Conservation (phyloP, 2,888 invertebrate genomes). For the Microchrysa polita region DNA sequence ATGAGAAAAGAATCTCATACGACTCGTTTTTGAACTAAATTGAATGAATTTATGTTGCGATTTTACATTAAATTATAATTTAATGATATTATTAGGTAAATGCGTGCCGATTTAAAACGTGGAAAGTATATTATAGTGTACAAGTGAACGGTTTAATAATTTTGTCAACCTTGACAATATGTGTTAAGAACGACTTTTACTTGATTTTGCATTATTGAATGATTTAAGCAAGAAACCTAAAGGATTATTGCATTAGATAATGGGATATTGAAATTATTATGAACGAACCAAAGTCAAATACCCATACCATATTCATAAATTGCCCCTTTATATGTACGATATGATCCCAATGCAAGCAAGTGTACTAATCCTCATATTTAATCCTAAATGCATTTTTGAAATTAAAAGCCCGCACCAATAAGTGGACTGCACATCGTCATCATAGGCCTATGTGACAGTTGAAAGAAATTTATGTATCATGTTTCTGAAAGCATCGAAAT, state of each 20-base stretch:
- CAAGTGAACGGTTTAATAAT: no score
- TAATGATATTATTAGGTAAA: neutral
- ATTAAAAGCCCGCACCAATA: neutral
- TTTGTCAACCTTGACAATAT: neutral
- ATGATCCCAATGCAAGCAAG: no score
- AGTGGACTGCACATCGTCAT: neutral
- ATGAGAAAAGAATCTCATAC: neutral
- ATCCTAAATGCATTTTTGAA: neutral
- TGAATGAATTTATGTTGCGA: neutral
- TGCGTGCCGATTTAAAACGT: neutral
- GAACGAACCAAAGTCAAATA: no score
- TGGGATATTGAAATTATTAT: no score
- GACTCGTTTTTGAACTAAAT: neutral
- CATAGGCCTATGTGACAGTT: conserved; percentile 4
- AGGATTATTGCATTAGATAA: no score
- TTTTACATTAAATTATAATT: conserved; percentile 17
- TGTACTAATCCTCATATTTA: conserved; percentile 20
- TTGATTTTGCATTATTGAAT: no score
- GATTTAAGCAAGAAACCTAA: no score
- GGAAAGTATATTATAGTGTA: no score
- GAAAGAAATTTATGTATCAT: conserved; percentile 14
- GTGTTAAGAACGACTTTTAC: no score
- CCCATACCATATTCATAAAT: no score
- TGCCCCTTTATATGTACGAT: no score
- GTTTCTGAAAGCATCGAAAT: neutral